Conservation (phyloP, 2,888 invertebrate genomes). For the Chrysina gloriosa region DNA sequence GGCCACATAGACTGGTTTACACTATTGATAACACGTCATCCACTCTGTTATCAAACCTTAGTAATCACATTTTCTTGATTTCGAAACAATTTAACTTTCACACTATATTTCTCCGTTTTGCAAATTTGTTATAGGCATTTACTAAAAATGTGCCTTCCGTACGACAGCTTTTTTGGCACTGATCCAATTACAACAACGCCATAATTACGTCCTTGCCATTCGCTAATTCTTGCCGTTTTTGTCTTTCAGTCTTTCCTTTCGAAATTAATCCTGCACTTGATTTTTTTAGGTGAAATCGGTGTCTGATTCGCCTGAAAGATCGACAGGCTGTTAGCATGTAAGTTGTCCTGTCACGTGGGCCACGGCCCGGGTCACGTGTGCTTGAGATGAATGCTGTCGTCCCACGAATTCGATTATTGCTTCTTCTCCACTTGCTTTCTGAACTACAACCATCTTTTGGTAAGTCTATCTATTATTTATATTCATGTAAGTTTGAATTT, state of each 20-base stretch:
- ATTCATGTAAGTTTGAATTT: too few species aligned
- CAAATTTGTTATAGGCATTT: too few species aligned
- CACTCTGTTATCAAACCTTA: too few species aligned
- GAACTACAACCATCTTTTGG: slow-evolving; percentile 46
- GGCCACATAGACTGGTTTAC: too few species aligned
- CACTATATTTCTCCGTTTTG: too few species aligned
- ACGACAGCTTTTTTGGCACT: neutral
- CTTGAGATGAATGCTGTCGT: slow-evolving; percentile 49
- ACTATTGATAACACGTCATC: too few species aligned
- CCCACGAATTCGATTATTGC: slow-evolving; percentile 48
- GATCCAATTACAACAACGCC: slow-evolving; percentile 13
- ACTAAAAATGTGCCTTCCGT: neutral
- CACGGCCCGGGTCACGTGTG: slow-evolving; percentile 42
- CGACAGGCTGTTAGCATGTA: slow-evolving; percentile 43
- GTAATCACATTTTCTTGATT: too few species aligned
- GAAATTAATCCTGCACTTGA: slow-evolving; percentile 1
- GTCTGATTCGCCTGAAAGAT: slow-evolving; percentile 30
- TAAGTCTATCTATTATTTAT: slow-evolving; percentile 27
- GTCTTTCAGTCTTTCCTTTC: slow-evolving; percentile 1
- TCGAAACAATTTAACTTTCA: too few species aligned
- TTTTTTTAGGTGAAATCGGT: slow-evolving; percentile 35
- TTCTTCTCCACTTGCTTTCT: slow-evolving; percentile 47
- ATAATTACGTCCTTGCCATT: neutral
- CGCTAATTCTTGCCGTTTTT: slow-evolving; percentile 16
- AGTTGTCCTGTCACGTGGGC: slow-evolving; percentile 43